Conservation (phyloP, 2,113 vertebrate genomes). For the Zapus hudsonius region DNA sequence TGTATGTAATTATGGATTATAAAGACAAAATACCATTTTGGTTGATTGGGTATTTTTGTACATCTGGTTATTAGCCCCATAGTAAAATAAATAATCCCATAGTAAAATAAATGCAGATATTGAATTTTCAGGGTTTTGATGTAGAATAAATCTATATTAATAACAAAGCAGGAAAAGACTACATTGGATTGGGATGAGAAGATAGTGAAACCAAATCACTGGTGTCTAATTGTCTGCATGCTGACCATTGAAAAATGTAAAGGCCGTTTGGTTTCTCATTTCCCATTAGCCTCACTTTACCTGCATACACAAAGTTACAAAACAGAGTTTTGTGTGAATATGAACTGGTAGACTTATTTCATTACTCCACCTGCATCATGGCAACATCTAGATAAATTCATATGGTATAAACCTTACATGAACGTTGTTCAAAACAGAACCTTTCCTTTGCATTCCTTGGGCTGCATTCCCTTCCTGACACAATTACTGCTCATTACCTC, state of each 20-base stretch:
- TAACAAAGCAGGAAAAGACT: background rate
- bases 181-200: background rate
- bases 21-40: no score
- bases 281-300: background rate
- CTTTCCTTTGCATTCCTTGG: conserved; percentile 50
- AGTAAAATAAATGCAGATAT: conserved; percentile 17
- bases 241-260: background rate
- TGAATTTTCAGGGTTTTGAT: background rate
- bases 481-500: conserved; percentile 24
- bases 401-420: background rate
- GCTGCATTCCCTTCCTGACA: background rate
- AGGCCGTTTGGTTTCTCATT: background rate
- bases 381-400: conserved; percentile 41
- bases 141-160: background rate
- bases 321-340: background rate
- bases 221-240: background rate
- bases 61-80: background rate
- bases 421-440: conserved; percentile 47
- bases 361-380: background rate
- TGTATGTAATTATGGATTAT: no score
- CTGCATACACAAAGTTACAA: conserved; percentile 5
- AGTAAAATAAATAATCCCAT: background rate
- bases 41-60: background rate
- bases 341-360: background rate
- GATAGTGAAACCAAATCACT: background rate